phyloP scores from a whole-genome alignment of 2,888 invertebrate genomes.

The Deilephila porcellus region DNA sequence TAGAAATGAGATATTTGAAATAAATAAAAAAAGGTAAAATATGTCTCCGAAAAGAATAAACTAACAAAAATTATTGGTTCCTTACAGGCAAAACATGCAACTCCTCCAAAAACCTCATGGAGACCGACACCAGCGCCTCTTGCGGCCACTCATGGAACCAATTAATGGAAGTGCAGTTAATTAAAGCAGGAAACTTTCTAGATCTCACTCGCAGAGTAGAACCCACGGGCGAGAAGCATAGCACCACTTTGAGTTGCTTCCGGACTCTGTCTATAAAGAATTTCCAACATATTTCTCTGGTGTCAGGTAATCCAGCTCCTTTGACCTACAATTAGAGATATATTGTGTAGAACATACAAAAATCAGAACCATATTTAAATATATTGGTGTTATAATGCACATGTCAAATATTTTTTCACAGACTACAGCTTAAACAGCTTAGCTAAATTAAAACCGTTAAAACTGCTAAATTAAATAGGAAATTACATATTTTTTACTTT shows the following conservation, averaged over 20 bases:
- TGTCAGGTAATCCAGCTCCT: conserved; percentile 95
- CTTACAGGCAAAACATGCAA: conserved; percentile 91
- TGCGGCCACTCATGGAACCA: conserved; percentile 99
- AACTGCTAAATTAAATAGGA: no score
- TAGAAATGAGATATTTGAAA: no score
- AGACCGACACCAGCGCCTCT: conserved; percentile 97
- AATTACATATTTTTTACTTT: no score
- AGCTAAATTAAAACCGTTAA: no score
- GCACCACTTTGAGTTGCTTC: conserved; percentile 94
- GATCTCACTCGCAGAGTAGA: conserved; percentile 95
- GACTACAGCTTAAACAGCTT: no score
- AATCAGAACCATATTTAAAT: not conserved
- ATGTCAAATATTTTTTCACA: no score
- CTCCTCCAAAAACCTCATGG: conserved; percentile 93
- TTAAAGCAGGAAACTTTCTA: conserved; percentile 97
- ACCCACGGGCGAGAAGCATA: conserved; percentile 98
- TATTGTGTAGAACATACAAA: conserved; percentile 10
- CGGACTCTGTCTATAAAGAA: conserved; percentile 98
- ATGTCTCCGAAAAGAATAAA: conserved; percentile 32
- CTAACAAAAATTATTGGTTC: conserved; percentile 32
- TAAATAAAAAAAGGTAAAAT: no score
- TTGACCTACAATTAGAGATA: conserved; percentile 82
- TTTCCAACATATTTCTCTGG: conserved; percentile 98
- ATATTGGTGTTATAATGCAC: no score
- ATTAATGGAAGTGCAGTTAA: conserved; percentile 97